phyloP scores from a whole-genome alignment of 1,140 invertebrate genomes.

The Platyscapa corneri region DNA sequence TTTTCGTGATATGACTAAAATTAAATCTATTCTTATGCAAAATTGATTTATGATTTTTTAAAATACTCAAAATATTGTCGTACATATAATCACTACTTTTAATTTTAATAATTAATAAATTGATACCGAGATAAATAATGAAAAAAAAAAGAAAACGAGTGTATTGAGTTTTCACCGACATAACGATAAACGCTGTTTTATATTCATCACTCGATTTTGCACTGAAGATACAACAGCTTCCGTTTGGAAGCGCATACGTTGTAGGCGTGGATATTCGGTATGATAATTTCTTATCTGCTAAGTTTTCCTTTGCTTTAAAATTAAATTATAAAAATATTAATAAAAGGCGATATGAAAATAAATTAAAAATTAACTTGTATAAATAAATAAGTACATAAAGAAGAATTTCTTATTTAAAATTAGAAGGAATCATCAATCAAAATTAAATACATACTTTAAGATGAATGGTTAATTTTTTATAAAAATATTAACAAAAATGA shows the following conservation, averaged over 20 bases:
- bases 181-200: not conserved
- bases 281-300: constrained; percentile 57
- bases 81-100: constrained; percentile 33
- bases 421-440: too few relatives aligned
- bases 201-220: constrained; percentile 15
- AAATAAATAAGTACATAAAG: too few relatives aligned
- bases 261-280: constrained; percentile 55
- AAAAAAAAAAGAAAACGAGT: constrained; percentile 34
- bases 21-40: not conserved
- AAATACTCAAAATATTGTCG: constrained; percentile 1
- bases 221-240: constrained; percentile 39
- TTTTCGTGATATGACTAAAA: not conserved
- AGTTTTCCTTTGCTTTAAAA: not conserved
- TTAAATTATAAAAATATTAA: not conserved
- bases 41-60: constrained; percentile 13
- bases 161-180: constrained; percentile 15
- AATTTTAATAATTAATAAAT: constrained; percentile 29
- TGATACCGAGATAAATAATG: constrained; percentile 26
- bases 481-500: too few relatives aligned
- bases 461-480: too few relatives aligned
- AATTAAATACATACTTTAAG: too few relatives aligned
- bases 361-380: too few relatives aligned
- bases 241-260: constrained; percentile 33
- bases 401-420: too few relatives aligned
- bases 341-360: not conserved